Base-by-base conservation (phyloP, 2,888 invertebrate genomes). In the Himalopsyche kuldschensis region DNA sequence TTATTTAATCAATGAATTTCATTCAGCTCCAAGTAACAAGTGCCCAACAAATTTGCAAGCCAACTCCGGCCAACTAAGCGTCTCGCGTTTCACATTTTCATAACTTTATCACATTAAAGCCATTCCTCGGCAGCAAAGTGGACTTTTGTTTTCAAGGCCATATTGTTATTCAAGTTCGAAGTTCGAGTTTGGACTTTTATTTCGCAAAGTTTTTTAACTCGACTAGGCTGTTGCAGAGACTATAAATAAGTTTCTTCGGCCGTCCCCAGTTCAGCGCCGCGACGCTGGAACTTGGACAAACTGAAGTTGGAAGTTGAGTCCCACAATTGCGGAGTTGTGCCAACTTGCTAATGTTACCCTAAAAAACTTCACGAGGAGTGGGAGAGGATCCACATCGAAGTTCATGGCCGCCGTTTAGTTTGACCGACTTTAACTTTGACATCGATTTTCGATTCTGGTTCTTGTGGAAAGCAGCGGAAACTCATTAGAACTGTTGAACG, bases 101-200 rank as follows among this genome's bases (percentile, higher is more conserved):
- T 85, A 85, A 85, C 84, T 85, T 85, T 82, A 84, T 79, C 83
- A 81, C 83, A 85, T 85, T 84, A 85, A 85, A 69, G 69, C 69
- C 69, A 69, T 69, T 69, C 69, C 69, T 69, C 69, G 81, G 75
- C 80, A 80, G 47, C 84, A 24, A n/a, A 46, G 80, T 75, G 83
- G 84, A 84, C 85, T 84, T 86, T 86, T 86, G 84, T 86, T 83
- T 85, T 85, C 86, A 86, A 86, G 86, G 86, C 79, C 84, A 84
- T 84, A 86, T 86, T 86, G 84, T 84, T 86, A 86, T 86, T 86
- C 85, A 84, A 84, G 85, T 85, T 85, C 84, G 85, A 85, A 85
- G 81, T 79, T 84, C 81, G 69, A 84, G 63, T 83, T 82, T 79
- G 81, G 85, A 82, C 82, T 82, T 84, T 82, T 85, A 85, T 85